These are phyloP conservation scores for Rhyacophila brunnea DNA, from an alignment of 1,140 invertebrate species.

Conservation along the genomic window DNA sequence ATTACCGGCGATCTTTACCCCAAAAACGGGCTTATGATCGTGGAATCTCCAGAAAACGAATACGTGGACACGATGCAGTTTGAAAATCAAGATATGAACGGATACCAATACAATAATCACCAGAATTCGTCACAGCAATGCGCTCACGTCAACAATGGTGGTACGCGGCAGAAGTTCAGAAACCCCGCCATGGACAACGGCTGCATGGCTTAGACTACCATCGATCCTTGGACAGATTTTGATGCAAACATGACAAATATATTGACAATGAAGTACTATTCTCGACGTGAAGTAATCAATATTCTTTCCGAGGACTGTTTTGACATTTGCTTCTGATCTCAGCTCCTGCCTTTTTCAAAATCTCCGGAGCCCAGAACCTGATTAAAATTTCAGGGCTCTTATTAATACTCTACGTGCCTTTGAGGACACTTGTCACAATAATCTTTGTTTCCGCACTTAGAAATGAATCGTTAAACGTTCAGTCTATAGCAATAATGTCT, in stretches of 20 bases:
- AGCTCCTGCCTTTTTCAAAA: too few species aligned
- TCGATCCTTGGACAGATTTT: neutral
- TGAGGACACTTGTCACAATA: too few species aligned
- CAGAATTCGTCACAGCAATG: conserved; percentile 42
- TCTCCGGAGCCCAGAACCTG: too few species aligned
- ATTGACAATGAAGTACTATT: too few species aligned
- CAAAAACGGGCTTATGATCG: conserved; percentile 46
- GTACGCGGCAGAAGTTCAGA: conserved; percentile 46
- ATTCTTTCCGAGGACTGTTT: too few species aligned
- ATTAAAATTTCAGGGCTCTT: too few species aligned
- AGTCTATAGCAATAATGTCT: too few species aligned
- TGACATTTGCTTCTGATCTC: too few species aligned
- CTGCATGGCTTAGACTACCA: conserved; percentile 44
- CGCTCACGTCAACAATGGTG: conserved; percentile 39
- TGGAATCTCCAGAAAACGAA: conserved; percentile 33
- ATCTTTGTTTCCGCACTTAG: too few species aligned
- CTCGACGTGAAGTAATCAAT: too few species aligned
- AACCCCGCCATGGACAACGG: conserved; percentile 50
- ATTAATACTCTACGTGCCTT: too few species aligned
- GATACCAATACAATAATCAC: conserved; percentile 41
- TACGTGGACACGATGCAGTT: conserved; percentile 38
- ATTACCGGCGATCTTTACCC: conserved; percentile 45
- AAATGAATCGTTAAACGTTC: neutral
- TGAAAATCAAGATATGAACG: conserved; percentile 29
- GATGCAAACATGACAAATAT: conserved; percentile 11